A percentile compares a stretch with the other conserved stretches of the same genome.
Evolutionary conservation across 2,888 invertebrate species (phyloP).

Genomic region (Apoda limacodes): DNA sequence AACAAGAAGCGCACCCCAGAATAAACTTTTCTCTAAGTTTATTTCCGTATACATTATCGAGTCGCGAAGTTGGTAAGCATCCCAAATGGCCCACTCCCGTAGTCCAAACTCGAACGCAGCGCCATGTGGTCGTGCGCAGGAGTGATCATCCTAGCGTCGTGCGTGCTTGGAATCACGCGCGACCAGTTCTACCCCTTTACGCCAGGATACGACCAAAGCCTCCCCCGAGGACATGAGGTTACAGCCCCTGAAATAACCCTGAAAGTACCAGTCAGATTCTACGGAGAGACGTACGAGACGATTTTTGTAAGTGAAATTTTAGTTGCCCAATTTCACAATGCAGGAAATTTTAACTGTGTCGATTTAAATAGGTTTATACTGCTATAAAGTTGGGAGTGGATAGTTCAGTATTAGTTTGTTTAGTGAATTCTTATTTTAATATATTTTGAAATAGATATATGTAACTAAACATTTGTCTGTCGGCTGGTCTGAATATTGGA

Average conservation of each 20-base stretch:
- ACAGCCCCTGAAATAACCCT: slow-evolving; percentile 75
- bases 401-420: not conserved
- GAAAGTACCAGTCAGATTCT: slow-evolving; percentile 82
- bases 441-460: slow-evolving; percentile 5
- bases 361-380: not conserved
- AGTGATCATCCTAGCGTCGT: slow-evolving; percentile 36
- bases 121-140: slow-evolving; percentile 57
- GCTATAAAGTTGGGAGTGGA: too few species aligned
- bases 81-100: not conserved
- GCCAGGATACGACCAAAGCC: slow-evolving; percentile 56
- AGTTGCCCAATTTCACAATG: too few species aligned
- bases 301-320: slow-evolving; percentile 94
- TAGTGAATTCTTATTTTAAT: slow-evolving; percentile 1
- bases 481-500: not conserved
- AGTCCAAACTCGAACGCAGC: slow-evolving; percentile 31
- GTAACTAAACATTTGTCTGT: slow-evolving; percentile 13
- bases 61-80: too few species aligned
- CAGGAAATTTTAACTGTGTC: slow-evolving; percentile 9
- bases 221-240: slow-evolving; percentile 71
- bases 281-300: slow-evolving; percentile 78
- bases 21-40: too few species aligned
- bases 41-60: too few species aligned
- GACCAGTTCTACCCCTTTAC: slow-evolving; percentile 74
- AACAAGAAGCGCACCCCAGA: too few species aligned
- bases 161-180: slow-evolving; percentile 54